phyloP scores from a whole-genome alignment of 1,140 invertebrate genomes.

The Procambarus virginalis region DNA sequence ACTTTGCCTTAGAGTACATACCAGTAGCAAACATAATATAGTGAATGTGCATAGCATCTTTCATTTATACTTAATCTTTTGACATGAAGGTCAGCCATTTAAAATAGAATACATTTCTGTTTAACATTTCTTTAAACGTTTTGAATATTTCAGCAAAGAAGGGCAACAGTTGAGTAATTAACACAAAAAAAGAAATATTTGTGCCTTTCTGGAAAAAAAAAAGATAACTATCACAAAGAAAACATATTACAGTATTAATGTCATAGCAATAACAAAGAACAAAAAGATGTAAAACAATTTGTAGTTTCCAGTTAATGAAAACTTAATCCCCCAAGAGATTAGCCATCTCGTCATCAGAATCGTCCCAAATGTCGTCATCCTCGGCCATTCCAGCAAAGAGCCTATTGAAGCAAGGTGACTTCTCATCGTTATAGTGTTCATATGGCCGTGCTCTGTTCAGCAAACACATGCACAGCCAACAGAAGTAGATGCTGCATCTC shows the following conservation, averaged over 20 bases:
- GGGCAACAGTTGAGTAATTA: no score
- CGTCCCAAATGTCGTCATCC: conserved; percentile 1
- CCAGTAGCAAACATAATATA: background rate
- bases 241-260: no score
- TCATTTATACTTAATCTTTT: background rate
- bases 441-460: conserved; percentile 78
- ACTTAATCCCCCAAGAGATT: background rate
- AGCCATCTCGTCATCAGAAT: conserved; percentile 33
- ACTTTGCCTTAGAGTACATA: background rate
- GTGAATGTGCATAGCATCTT: background rate
- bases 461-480: conserved; percentile 78
- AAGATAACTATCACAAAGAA: no score
- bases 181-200: no score
- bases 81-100: no score
- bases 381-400: conserved; percentile 23
- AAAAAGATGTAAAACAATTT: no score
- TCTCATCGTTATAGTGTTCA: background rate
- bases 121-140: no score
- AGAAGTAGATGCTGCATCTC: conserved; percentile 80
- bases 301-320: background rate
- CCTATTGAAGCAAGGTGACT: background rate
- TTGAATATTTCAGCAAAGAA: no score
- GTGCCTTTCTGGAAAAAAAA: no score
- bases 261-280: no score
- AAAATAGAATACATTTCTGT: no score